Percentiles rank a stretch among this genome's conserved stretches.
These are phyloP conservation scores for Brachyhypopomus occidentalis DNA, from an alignment of 2,113 vertebrate genomes.

Conservation along the genomic window DNA sequence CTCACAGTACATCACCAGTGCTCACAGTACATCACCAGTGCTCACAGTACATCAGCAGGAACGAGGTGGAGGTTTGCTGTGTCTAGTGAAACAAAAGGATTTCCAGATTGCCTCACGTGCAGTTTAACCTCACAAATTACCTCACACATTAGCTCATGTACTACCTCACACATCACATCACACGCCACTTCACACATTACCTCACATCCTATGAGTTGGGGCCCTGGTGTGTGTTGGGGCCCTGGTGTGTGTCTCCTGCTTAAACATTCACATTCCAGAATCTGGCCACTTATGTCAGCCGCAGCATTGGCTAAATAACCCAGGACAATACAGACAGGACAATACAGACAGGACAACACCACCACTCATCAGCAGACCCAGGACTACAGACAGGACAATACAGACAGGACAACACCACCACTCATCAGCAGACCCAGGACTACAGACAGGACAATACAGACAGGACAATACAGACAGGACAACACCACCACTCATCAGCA, in stretches of 20 bases:
- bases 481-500: background rate
- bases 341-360: background rate
- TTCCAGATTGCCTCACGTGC: background rate
- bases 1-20: too few relatives aligned
- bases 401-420: background rate
- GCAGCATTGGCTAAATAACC: background rate
- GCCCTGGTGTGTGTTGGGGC: too few relatives aligned
- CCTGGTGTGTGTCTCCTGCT: background rate
- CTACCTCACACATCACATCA: too few relatives aligned
- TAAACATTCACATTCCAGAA: background rate
- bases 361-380: background rate
- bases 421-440: background rate
- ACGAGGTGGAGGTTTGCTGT: background rate
- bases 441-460: too few relatives aligned
- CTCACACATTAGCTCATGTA: too few relatives aligned
- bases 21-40: background rate
- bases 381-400: background rate
- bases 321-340: background rate
- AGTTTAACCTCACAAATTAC: background rate
- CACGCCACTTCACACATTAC: too few relatives aligned
- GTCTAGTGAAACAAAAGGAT: slow-evolving; percentile 7
- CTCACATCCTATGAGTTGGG: too few relatives aligned
- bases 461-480: background rate
- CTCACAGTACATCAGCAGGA: background rate
- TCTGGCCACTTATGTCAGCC: background rate